Evolutionary conservation across 37 sponge, comb jelly and placozoan species (phyloP).

Genomic region (Haliclona indistincta): DNA sequence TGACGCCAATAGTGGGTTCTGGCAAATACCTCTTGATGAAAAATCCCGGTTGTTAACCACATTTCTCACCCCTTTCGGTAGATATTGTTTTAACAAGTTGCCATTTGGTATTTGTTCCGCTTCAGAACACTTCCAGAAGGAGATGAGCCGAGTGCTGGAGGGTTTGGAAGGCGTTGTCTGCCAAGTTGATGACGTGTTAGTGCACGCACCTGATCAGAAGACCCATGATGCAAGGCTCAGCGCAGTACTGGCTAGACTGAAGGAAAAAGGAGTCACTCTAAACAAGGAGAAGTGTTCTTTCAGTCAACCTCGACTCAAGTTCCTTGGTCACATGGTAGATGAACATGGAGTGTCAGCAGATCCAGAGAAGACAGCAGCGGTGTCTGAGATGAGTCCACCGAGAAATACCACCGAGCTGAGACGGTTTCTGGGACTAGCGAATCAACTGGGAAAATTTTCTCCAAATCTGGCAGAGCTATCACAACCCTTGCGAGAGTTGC

Average conservation of each 20-base stretch:
- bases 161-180: conserved; percentile 35
- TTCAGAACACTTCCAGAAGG: conserved; percentile 34
- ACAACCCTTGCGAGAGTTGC: conserved; percentile 36
- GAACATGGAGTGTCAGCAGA: conserved; percentile 21
- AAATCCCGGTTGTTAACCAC: conserved; percentile 32
- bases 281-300: conserved; percentile 1
- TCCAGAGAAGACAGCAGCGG: conserved; percentile 35
- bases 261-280: conserved; percentile 32
- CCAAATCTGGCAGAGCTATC: conserved; percentile 21
- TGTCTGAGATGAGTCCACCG: conserved; percentile 32
- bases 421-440: neutral
- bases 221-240: conserved; percentile 27
- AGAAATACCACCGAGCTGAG: conserved; percentile 3
- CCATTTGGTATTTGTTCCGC: conserved; percentile 49
- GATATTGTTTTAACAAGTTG: conserved; percentile 41
- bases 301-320: conserved; percentile 13
- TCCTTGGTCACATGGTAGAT: conserved; percentile 46
- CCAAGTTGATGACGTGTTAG: conserved; percentile 29
- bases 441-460: conserved; percentile 32
- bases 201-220: neutral
- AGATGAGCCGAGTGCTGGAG: conserved; percentile 18
- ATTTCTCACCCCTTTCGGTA: conserved; percentile 43
- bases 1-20: conserved; percentile 39
- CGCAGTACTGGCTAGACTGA: conserved; percentile 12
- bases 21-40: conserved; percentile 42